phyloP scores from a whole-genome alignment of 2,113 vertebrate species.

The Mirza zaza region DNA sequence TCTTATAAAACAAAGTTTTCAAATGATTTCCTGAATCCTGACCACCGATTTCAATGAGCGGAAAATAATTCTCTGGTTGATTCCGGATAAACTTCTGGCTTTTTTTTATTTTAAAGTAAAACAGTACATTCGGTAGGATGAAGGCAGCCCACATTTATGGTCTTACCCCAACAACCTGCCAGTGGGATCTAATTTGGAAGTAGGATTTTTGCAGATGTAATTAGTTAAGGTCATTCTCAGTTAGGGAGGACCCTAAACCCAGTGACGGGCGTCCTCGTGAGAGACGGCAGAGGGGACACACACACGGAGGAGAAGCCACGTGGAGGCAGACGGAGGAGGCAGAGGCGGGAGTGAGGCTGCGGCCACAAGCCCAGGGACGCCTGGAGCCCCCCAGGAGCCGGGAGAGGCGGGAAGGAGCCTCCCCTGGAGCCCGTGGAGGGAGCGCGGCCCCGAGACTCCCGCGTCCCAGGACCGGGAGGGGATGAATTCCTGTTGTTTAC shows the following conservation, averaged over 20 bases:
- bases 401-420: neutral
- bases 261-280: neutral
- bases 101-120: neutral
- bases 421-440: neutral
- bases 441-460: neutral
- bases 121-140: accelerated
- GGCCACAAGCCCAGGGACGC: neutral
- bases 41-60: too few relatives aligned
- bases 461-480: accelerated
- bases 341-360: accelerated
- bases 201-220: neutral
- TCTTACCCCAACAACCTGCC: too few relatives aligned
- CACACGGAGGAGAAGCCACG: accelerated
- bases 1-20: neutral
- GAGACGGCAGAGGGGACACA: neutral
- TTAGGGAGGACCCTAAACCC: too few relatives aligned
- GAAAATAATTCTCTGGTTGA: too few relatives aligned
- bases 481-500: neutral
- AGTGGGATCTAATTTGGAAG: neutral
- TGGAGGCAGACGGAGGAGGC: neutral
- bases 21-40: neutral
- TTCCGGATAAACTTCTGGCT: neutral
- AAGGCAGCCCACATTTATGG: neutral
- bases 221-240: neutral
- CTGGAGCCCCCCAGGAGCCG: neutral